phyloP scores from a whole-genome alignment of 2,888 invertebrate species.

The Aricia artaxerxes region DNA sequence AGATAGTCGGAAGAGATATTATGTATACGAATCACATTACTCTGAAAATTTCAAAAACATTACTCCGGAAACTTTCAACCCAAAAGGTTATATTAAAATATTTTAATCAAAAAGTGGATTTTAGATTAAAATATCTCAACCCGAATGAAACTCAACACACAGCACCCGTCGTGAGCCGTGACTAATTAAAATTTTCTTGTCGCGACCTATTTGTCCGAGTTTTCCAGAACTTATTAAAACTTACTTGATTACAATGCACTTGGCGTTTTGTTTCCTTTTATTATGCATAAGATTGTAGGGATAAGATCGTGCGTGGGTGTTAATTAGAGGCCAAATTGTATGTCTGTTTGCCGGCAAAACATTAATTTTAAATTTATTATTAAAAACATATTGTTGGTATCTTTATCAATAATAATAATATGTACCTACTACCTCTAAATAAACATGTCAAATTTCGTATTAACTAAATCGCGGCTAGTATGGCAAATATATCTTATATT shows the following conservation, averaged over 20 bases:
- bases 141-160: neutral
- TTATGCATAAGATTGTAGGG: neutral
- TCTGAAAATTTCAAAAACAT: neutral
- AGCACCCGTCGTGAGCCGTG: constrained; percentile 1
- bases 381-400: too few species aligned
- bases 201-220: constrained; percentile 26
- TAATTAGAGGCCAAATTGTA: neutral
- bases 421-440: too few species aligned
- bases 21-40: neutral
- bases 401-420: too few species aligned
- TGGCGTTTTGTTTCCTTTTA: neutral
- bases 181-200: constrained; percentile 34
- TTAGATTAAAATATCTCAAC: constrained; percentile 16
- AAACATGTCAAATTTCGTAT: too few species aligned
- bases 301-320: neutral
- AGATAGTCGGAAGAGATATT: neutral
- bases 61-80: neutral
- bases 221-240: neutral
- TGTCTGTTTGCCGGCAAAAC: too few species aligned
- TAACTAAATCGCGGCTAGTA: too few species aligned
- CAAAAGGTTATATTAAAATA: constrained; percentile 1
- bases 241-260: neutral
- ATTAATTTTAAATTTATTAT: too few species aligned
- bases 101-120: constrained; percentile 19
- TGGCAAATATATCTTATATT: too few species aligned